Percentiles rank a stretch among this genome's conserved stretches.
Evolutionary conservation across 2,113 vertebrate species (phyloP).

Genomic region (Natator depressus): DNA sequence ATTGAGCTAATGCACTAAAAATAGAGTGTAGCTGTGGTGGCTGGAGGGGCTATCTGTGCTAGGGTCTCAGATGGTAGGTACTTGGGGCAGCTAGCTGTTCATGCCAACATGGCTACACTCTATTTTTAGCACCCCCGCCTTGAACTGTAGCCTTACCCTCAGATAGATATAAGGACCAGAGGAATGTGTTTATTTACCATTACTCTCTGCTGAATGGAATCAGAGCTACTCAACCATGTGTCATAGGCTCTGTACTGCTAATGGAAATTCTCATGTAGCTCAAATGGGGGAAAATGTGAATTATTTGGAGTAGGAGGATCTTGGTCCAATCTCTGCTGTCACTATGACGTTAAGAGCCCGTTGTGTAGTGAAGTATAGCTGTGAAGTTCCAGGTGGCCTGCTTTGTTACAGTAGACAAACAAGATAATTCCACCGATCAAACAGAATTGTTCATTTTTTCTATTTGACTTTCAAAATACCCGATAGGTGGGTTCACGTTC

Average conservation of each 20-base stretch:
- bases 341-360: not conserved
- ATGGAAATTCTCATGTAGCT: not conserved
- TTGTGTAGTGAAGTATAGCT: conserved; percentile 2
- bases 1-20: not conserved
- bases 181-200: not conserved
- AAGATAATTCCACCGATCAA: not conserved
- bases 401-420: not conserved
- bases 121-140: not conserved
- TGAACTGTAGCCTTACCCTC: rapidly evolving
- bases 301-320: not conserved
- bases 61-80: not conserved
- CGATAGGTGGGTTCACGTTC: not conserved
- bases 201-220: not conserved
- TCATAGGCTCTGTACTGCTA: not conserved
- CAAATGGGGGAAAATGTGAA: not conserved
- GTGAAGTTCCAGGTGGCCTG: not conserved
- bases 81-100: not conserved
- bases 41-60: not conserved
- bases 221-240: not conserved
- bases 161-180: not conserved
- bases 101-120: not conserved
- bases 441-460: not conserved
- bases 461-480: not conserved
- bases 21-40: not conserved
- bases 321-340: conserved; percentile 1